These are phyloP conservation scores for Cataglyphis albicans DNA, from an alignment of 2,888 invertebrate species.

Conservation along the genomic window DNA sequence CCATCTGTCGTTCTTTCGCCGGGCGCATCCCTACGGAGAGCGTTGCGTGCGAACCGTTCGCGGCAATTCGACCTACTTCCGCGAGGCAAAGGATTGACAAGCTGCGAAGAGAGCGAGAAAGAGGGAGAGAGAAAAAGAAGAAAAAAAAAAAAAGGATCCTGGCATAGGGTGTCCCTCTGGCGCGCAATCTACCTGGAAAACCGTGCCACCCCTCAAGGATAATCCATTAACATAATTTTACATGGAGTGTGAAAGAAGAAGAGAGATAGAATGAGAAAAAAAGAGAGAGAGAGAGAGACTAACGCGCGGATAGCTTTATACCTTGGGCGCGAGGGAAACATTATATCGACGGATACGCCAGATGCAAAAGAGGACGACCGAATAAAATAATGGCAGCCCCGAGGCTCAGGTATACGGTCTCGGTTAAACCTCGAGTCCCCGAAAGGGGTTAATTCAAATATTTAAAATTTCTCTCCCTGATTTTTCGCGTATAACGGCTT, in stretches of 20 bases:
- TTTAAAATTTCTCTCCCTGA: conserved; percentile 83
- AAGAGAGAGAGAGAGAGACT: neutral
- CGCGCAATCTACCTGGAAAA: conserved; percentile 76
- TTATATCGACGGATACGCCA: conserved; percentile 83
- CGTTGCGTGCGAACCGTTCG: conserved; percentile 77
- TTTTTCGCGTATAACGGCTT: conserved; percentile 83
- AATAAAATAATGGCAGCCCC: conserved; percentile 79
- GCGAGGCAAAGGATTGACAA: conserved; percentile 76
- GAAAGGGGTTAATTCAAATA: conserved; percentile 85
- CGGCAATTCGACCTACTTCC: conserved; percentile 79
- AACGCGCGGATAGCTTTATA: conserved; percentile 61
- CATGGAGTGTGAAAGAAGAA: conserved; percentile 74
- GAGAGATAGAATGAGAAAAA: neutral
- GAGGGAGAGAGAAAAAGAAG: conserved; percentile 35
- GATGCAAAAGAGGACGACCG: conserved; percentile 83
- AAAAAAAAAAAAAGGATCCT: conserved; percentile 47
- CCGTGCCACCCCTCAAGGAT: conserved; percentile 79
- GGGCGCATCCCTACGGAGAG: conserved; percentile 70
- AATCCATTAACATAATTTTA: conserved; percentile 86
- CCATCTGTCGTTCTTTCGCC: conserved; percentile 83
- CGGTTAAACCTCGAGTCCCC: conserved; percentile 49
- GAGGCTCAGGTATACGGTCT: conserved; percentile 78
- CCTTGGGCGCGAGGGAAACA: conserved; percentile 76
- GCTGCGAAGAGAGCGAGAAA: conserved; percentile 52
- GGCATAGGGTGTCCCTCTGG: conserved; percentile 61